Evolutionary conservation across 2,888 invertebrate species (phyloP), one percentile per base, ranked within the genome.

Genomic region (Shargacucullia verbasci): DNA sequence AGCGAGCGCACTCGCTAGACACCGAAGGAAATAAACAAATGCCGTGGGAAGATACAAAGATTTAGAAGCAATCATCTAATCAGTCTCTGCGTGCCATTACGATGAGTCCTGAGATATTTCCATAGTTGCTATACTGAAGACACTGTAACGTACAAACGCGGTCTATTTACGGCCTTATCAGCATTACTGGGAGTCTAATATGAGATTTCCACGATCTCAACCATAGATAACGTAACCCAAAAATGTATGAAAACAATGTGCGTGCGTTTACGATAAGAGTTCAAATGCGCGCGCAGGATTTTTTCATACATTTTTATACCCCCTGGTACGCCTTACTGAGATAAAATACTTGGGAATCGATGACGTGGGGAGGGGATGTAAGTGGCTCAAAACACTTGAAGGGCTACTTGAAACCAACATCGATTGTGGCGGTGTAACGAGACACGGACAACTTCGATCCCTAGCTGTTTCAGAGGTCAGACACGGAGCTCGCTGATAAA

Each of bases 11-110:
- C 20, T 20, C 4, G 20, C 20, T 20, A 20, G 20, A 4, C 4
- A 20, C 20, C 20, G 20, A 20, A 2, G 4, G 7, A 20, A 0
- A 10, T 38, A 15, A 14, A 20, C 39, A 11, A 39, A 47, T 13
- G 49, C 55, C 65, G 72, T 73, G 72, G 56, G 73, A 72, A 72
- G 41, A 12, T 9, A 29, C 25, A 0, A 29, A 34, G 44, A 59
- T 43, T 62, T 37, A 59, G 39, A 43, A 40, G 39, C 50, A 54
- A 65, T 69, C 58, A 66, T 59, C n/a, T 54, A 60, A 71, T 63
- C 59, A 72, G 49, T 49, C 41, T 39, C 40, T 35, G 44, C 57
- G 41, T 73, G 34, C 43, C 53, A 44, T 58, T 58, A 45, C 41
- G 29, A 5, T 65, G 73, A 69, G 44, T 49, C 31, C 39, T 10